phyloP scores from a whole-genome alignment of 1,140 invertebrate species.

The Drosophila lacertosa region DNA sequence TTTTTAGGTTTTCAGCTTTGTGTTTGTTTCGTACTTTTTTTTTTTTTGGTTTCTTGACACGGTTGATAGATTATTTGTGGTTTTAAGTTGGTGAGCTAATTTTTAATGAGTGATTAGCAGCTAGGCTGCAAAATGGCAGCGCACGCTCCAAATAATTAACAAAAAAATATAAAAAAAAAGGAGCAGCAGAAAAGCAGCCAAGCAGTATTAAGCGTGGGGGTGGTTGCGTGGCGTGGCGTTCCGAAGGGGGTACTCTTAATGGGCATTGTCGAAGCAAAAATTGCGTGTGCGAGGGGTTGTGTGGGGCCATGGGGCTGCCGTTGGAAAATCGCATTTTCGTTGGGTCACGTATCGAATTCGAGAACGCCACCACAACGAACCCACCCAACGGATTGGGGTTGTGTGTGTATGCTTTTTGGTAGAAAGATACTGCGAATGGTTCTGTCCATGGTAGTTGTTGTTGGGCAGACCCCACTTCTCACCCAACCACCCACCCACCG shows the following conservation, averaged over 20 bases:
- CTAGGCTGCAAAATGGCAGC: conserved; percentile 51
- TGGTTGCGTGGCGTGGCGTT: conserved; percentile 7
- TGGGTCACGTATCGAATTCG: conserved; percentile 74
- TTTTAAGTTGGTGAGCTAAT: conserved; percentile 55
- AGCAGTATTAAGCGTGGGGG: conserved; percentile 16
- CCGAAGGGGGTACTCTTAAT: conserved; percentile 56
- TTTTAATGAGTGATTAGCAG: conserved; percentile 65
- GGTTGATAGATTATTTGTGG: conserved; percentile 31
- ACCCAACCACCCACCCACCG: too few relatives aligned
- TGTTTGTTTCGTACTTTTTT: conserved; percentile 23
- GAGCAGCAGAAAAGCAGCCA: conserved; percentile 26
- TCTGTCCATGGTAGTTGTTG: conserved; percentile 28
- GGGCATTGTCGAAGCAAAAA: conserved; percentile 51
- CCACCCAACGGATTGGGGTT: conserved; percentile 30
- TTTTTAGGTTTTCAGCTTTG: conserved; percentile 23
- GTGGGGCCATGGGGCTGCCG: neutral
- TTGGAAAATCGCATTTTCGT: conserved; percentile 73
- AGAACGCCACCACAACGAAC: conserved; percentile 49
- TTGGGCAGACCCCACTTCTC: neutral
- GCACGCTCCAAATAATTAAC: conserved; percentile 30
- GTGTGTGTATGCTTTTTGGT: conserved; percentile 36
- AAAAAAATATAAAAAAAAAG: conserved; percentile 9
- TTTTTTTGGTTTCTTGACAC: conserved; percentile 26
- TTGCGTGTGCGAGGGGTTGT: neutral
- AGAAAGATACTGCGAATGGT: conserved; percentile 33